A percentile compares a stretch with the other conserved stretches of the same genome.
These are phyloP conservation scores for Lindbergichthys nudifrons DNA, from an alignment of 2,797 vertebrate species.

Conservation along the genomic window DNA sequence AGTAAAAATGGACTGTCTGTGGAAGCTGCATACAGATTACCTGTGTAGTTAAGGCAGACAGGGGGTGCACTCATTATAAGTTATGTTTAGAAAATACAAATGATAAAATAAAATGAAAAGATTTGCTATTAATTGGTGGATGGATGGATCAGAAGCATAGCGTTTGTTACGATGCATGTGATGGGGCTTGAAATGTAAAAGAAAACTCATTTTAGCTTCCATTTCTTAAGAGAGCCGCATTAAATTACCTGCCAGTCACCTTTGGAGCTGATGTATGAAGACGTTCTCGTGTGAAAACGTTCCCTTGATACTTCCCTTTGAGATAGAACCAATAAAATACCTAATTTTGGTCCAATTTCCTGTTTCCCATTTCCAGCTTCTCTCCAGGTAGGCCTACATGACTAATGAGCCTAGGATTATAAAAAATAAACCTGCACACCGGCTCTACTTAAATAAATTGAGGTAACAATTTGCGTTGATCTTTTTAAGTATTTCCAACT, in stretches of 20 bases:
- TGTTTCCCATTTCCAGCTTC: conserved; percentile 10
- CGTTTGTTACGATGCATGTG: not conserved
- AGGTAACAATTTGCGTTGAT: too few relatives aligned
- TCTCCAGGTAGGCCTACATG: conserved; percentile 16
- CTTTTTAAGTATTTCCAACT: too few relatives aligned
- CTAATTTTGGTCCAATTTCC: conserved; percentile 5
- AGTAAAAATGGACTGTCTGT: conserved; percentile 11
- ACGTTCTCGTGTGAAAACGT: conserved; percentile 9
- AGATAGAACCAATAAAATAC: conserved; percentile 20
- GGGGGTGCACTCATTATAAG: conserved; percentile 15
- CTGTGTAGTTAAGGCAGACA: conserved; percentile 20
- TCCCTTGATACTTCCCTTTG: not conserved
- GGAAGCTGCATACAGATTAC: conserved; percentile 44
- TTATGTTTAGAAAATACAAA: conserved; percentile 24
- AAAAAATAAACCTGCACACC: not conserved
- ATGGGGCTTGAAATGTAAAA: not conserved
- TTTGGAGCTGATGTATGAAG: conserved; percentile 5
- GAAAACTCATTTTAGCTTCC: conserved; percentile 6
- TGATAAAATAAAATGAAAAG: not conserved
- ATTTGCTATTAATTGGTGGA: not conserved
- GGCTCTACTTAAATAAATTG: too few relatives aligned
- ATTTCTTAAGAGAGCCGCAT: conserved; percentile 15
- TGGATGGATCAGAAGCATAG: not conserved
- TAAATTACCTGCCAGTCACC: conserved; percentile 12
- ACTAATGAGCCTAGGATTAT: conserved; percentile 27